Base-by-base conservation (phyloP, 2,888 invertebrate genomes). In the Drosophila rellima region DNA sequence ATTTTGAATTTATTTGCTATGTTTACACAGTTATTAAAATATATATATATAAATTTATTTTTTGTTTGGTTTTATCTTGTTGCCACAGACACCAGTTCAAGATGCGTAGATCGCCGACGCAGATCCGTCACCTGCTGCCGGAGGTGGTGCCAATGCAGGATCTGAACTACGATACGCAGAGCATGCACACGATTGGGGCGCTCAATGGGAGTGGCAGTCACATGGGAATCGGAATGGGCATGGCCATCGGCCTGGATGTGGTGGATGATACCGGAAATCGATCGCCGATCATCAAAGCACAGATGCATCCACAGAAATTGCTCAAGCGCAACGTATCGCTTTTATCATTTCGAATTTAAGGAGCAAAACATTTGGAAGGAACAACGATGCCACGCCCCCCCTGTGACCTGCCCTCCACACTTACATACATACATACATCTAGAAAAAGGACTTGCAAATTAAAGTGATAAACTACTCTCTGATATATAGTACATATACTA, bases 101-200 rank as follows among this genome's bases (percentile, higher is more conserved):
- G 87, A 83, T 91, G 67, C 84, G 92, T 11, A 87, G 92, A 59
- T 93, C 93, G 68, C 92, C 93, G 52, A 89, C 92, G 48, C 93
- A 92, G 66, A 92, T 92, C 70, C 88, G 92, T 56, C 92, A 93
- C 72, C 90, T 93, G 70, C 80, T 93, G 70, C 92, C 92, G 56
- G 92, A 93, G 82, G 91, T 92, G 63, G 91, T 93, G 72, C 93
- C 92, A 66, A 91, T 93, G 92, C 92, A 92, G 79, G 92, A 93
- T 80, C 81, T 93, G 17, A 91, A 88, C 74, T 90, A 91, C 61
- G 92, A 92, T 64, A 88, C 91, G 47, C 90, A 91, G 69, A 91
- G 89, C 68, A 81, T 84, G 72, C 88, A 82, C 65, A 89, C 90
- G 5, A 67, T 89, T 29, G 85, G 84, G 44, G 83, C 82, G 29